Base-by-base conservation (phyloP, 2,888 invertebrate species). In the Hydrotaea cyrtoneurina region DNA sequence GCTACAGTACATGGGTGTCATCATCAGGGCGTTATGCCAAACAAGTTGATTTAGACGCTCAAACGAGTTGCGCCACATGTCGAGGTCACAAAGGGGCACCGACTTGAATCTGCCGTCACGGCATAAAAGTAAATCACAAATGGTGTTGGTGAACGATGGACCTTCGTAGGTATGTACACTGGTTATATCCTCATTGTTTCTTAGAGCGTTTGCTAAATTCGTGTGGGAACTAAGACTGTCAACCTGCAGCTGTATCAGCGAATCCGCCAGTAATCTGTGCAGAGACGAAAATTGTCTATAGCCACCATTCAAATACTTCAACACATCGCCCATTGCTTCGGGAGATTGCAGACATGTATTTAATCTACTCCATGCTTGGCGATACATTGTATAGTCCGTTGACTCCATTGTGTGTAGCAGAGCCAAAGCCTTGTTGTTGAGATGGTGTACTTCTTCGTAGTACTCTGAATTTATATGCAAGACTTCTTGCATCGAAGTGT, bases 21-120 rank as follows among this genome's bases (percentile, higher is more conserved):
- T 81, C 0, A 92, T 72, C 4, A 78, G 36, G 0, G 89, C 85
- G 86, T 94, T 94, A 57, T 94, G 89, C 82, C 95, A 95, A 85
- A 95, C 90, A 2, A 95, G 88, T 88, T 94, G 92, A 88, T 88
- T 93, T 11, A 92, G 88, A 59, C 90, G 78, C 11, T 90, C 88
- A 23, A 92, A 84, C 1, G 90, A 87, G 0, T 77, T 76, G 46
- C 89, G 90, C 91, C 91, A 91, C 1, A 87, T 85, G 53, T 88
- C 87, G 53, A 93, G 78, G 46, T 92, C 90, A 21, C 87, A 89
- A 0, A 93, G 86, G 0, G 91, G 89, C 39, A 92, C 90, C 1
- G 89, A 86, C 19, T 89, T 89, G 26, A 91, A 86, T 15, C 87
- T 82, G 2, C 92, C 92, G 86, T 89, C 89, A 7, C 86, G 43